These are phyloP conservation scores for Clarias gariepinus DNA, from an alignment of 2,113 vertebrate genomes.

Conservation along the genomic window DNA sequence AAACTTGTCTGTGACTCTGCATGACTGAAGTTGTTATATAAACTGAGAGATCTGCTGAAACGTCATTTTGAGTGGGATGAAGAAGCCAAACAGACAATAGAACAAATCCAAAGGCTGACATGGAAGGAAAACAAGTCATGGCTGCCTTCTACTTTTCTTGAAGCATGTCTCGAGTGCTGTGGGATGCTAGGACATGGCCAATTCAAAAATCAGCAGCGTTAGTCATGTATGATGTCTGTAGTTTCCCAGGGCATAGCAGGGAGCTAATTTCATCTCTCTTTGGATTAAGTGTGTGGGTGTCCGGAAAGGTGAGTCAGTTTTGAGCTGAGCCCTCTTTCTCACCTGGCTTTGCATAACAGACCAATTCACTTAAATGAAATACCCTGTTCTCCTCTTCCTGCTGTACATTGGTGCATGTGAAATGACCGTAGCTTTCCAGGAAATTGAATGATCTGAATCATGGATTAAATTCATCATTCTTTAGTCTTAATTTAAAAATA, in stretches of 20 bases:
- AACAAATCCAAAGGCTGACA: conserved; percentile 9
- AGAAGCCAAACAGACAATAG: conserved; percentile 9
- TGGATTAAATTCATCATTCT: neutral
- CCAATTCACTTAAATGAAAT: conserved; percentile 33
- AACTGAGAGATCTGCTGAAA: conserved; percentile 42
- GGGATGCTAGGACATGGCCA: conserved; percentile 10
- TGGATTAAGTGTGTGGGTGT: conserved; percentile 48
- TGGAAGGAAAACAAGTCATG: neutral
- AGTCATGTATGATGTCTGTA: conserved; percentile 38
- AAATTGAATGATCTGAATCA: conserved; percentile 2
- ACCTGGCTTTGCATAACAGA: conserved; percentile 47
- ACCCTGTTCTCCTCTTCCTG: neutral
- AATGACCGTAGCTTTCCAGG: neutral
- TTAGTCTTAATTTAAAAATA: neutral
- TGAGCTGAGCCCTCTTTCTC: conserved; percentile 20
- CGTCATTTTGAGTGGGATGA: conserved; percentile 35
- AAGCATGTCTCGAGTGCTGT: neutral
- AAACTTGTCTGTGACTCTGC: conserved; percentile 10
- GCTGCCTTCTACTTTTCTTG: neutral
- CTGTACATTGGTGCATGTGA: neutral
- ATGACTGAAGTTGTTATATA: conserved; percentile 47
- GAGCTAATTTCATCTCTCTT: conserved; percentile 34
- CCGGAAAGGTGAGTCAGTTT: conserved; percentile 44
- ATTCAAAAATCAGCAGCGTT: conserved; percentile 37
- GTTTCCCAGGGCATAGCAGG: conserved; percentile 6